Percentiles rank a stretch among this genome's conserved stretches.
phyloP scores from a whole-genome alignment of 2,797 vertebrate species.

The Moxostoma hubbsi region DNA sequence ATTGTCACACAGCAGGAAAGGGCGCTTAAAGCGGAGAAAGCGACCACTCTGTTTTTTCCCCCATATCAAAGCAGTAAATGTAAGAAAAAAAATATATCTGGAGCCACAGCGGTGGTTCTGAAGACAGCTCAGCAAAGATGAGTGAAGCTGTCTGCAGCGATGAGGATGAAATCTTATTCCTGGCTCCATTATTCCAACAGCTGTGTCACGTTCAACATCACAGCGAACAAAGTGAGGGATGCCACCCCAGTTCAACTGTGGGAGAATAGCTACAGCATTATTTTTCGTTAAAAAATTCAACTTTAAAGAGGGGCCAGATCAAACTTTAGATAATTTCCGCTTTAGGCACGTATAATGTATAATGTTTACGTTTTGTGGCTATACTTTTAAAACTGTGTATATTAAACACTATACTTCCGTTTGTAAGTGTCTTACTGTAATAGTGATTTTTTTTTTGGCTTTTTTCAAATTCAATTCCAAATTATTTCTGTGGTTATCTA shows the following conservation, averaged over 20 bases:
- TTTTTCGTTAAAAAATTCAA: conserved; percentile 8
- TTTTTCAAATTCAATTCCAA: too few species aligned
- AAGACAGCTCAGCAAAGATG: conserved; percentile 48
- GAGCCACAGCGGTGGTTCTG: conserved; percentile 37
- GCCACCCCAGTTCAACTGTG: conserved; percentile 39
- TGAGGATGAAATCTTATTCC: conserved; percentile 57
- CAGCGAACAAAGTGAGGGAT: conserved; percentile 54
- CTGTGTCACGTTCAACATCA: conserved; percentile 52
- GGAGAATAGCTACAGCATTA: conserved; percentile 58
- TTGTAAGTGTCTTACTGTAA: too few species aligned
- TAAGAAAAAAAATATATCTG: conserved; percentile 37
- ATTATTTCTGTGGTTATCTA: too few species aligned
- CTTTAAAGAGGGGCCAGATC: too few species aligned
- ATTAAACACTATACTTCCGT: too few species aligned
- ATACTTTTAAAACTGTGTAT: too few species aligned
- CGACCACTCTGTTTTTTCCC: conserved; percentile 14
- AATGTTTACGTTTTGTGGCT: too few species aligned
- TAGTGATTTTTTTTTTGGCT: too few species aligned
- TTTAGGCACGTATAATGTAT: too few species aligned
- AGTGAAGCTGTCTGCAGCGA: conserved; percentile 41
- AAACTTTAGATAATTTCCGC: too few species aligned
- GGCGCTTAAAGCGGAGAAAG: conserved; percentile 18
- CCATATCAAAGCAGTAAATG: conserved; percentile 47
- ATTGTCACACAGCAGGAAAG: conserved; percentile 45
- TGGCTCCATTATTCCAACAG: conserved; percentile 56